Conservation (phyloP, 2,888 invertebrate genomes). For the Chymomyza caudatula region DNA sequence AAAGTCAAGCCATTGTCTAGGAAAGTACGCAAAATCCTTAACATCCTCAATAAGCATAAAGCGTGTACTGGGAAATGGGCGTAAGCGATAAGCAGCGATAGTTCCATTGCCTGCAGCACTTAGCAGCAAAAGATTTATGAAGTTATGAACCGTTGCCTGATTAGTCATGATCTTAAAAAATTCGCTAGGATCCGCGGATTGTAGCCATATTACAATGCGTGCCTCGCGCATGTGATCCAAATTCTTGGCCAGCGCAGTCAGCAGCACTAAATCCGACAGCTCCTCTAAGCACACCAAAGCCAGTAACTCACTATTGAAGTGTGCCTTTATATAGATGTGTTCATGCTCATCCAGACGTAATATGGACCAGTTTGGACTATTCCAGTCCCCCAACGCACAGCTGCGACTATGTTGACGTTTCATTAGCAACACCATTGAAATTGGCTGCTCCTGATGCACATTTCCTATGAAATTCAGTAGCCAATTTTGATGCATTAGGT, state of each 20-base stretch:
- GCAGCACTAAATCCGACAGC: slow-evolving; percentile 17
- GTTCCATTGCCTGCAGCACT: not conserved
- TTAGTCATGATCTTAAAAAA: not conserved
- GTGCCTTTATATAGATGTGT: slow-evolving; percentile 1
- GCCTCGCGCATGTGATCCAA: slow-evolving; percentile 33
- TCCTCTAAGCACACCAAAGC: slow-evolving; percentile 32
- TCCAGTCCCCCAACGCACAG: slow-evolving; percentile 1
- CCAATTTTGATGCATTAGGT: too few species aligned
- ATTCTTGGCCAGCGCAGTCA: slow-evolving; percentile 27
- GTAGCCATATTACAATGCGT: slow-evolving; percentile 40
- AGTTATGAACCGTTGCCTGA: slow-evolving; percentile 11
- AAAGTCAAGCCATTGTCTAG: slow-evolving; percentile 30
- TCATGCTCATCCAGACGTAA: slow-evolving; percentile 30
- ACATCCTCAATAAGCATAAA: not conserved
- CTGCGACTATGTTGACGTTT: not conserved
- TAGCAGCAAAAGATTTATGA: slow-evolving; percentile 29
- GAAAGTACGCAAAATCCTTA: slow-evolving; percentile 8
- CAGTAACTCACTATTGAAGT: slow-evolving; percentile 1
- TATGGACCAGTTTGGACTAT: slow-evolving; percentile 27
- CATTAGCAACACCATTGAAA: not conserved
- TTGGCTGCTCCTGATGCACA: too few species aligned
- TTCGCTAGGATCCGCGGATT: accelerated
- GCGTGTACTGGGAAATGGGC: slow-evolving; percentile 40
- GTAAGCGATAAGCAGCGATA: slow-evolving; percentile 6
- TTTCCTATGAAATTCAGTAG: too few species aligned